Evolutionary conservation across 1,140 invertebrate genomes (phyloP), one percentile per base, ranked within the genome.

Genomic region (Adelges cooleyi): DNA sequence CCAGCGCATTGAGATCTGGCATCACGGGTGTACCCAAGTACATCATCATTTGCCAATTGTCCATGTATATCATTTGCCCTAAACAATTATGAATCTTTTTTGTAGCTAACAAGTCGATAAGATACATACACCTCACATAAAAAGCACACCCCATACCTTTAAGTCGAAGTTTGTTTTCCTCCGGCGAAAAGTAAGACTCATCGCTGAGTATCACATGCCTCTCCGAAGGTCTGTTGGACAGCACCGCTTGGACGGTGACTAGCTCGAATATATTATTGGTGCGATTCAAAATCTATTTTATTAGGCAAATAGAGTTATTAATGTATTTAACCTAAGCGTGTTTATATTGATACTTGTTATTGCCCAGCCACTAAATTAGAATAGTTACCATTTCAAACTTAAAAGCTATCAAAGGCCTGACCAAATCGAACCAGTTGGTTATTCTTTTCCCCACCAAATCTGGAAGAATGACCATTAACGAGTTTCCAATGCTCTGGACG

Each of bases 1-100:
- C 89, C 69, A 98, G 81, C 0, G 88, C 86, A 49, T 91, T 87
- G 9, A 98, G 76, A 74, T 94, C 91, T 0, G 90, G 87, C 89
- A 97, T 93, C 67, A 97, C 89, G 0, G 95, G 95, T 0, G 92
- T 96, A 15, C 90, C 93, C 20, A 98, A 78, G 73, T 95, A 98
- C 81, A 96, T 90, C 77, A 98, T 93, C 84, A 92, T 89, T 68
- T 89, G 84, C 95, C 94, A 98, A 71, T 95, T 92, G 67, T 92
- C 88, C 90, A 98, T 95, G 73, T 92, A 95, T 71, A 97, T 87
- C 94, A 98, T 98, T 81, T 97, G 93, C 70, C 93, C 92, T 89
- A 71, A 71, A 78, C 29, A 33, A 11, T 6, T 6, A 33, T 33
- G 5, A n/a, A n/a, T n/a, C n/a, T n/a, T n/a, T n/a, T n/a, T n/a